Percentiles rank a stretch among this genome's conserved stretches.
These are phyloP conservation scores for Cyclophora albipunctata DNA, from an alignment of 2,888 invertebrate species.

Conservation along the genomic window DNA sequence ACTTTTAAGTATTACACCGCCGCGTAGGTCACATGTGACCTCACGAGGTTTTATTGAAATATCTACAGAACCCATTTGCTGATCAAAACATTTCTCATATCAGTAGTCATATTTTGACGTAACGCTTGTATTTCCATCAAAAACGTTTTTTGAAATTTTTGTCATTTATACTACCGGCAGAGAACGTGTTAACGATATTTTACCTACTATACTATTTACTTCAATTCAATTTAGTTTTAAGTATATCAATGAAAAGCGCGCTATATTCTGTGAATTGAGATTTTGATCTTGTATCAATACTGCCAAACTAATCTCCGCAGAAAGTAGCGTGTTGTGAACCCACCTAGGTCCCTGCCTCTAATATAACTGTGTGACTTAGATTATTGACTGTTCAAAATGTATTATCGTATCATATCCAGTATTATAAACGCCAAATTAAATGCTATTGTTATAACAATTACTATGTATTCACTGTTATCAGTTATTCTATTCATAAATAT, in stretches of 20 bases:
- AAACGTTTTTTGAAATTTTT: background rate
- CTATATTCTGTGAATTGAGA: too few relatives aligned
- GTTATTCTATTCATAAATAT: too few relatives aligned
- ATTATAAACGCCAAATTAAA: constrained; percentile 37
- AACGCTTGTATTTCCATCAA: background rate
- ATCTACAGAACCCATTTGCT: constrained; percentile 2
- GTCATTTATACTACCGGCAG: too few relatives aligned
- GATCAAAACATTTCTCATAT: background rate
- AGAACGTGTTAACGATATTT: too few relatives aligned
- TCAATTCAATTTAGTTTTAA: too few relatives aligned
- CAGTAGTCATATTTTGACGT: background rate
- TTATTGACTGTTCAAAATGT: constrained; percentile 10
- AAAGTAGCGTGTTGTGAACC: too few relatives aligned
- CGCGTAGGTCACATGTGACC: constrained; percentile 8
- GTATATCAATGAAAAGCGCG: too few relatives aligned
- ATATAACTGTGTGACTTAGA: too few relatives aligned
- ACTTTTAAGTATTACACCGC: constrained; percentile 9
- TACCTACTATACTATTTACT: too few relatives aligned
- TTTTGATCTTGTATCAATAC: too few relatives aligned
- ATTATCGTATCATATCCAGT: constrained; percentile 31
- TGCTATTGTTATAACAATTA: background rate
- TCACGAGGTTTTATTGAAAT: constrained; percentile 7
- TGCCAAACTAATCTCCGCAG: too few relatives aligned
- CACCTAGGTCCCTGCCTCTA: too few relatives aligned
- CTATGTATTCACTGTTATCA: background rate